These are phyloP conservation scores for Ctenopoma multispine DNA, from an alignment of 2,797 vertebrate species.

Conservation along the genomic window DNA sequence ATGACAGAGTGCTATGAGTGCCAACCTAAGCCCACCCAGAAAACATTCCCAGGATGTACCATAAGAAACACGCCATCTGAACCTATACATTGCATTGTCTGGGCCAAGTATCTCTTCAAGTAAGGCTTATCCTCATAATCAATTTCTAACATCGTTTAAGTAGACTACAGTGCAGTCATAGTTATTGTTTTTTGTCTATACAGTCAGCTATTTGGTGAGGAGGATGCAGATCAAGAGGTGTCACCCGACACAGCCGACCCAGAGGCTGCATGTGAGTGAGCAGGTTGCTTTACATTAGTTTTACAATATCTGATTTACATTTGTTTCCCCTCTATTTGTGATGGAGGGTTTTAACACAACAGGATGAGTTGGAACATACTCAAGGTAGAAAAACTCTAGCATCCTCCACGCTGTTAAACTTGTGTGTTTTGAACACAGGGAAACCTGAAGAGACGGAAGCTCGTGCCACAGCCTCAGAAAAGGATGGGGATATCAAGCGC, in stretches of 20 bases:
- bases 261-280: slow-evolving; percentile 94
- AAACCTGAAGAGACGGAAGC: slow-evolving; percentile 92
- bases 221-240: slow-evolving; percentile 98
- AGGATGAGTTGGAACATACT: neutral
- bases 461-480: slow-evolving; percentile 90
- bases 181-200: slow-evolving; percentile 23
- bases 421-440: slow-evolving; percentile 80
- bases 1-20: slow-evolving; percentile 98
- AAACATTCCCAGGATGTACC: slow-evolving; percentile 98
- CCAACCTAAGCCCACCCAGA: slow-evolving; percentile 97
- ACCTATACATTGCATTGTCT: slow-evolving; percentile 99
- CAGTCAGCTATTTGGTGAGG: slow-evolving; percentile 98
- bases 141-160: neutral
- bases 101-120: slow-evolving; percentile 99
- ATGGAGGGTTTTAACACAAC: neutral
- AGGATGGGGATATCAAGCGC: slow-evolving; percentile 95
- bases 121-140: slow-evolving; percentile 72
- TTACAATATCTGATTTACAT: neutral
- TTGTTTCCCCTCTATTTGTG: neutral
- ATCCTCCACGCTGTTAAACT: neutral
- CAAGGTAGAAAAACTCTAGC: neutral
- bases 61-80: slow-evolving; percentile 98
- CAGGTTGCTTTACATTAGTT: neutral
- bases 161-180: neutral
- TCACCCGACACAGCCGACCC: slow-evolving; percentile 98